Evolutionary conservation across 2,797 vertebrate genomes (phyloP).

Genomic region (Melanotaenia nigrans): DNA sequence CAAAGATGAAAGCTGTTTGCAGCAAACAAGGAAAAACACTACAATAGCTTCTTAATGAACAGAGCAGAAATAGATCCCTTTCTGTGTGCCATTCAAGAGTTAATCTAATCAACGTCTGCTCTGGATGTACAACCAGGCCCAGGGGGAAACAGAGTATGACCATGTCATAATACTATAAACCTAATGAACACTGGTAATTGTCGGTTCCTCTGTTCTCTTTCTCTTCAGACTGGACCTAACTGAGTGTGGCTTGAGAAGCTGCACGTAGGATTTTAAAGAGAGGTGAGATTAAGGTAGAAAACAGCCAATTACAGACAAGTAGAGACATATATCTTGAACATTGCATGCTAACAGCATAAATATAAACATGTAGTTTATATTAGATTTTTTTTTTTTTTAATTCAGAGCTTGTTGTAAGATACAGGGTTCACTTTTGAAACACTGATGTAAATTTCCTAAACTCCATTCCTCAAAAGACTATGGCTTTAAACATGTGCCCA

Average conservation of each 20-base stretch:
- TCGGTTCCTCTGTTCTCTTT: slow-evolving; percentile 52
- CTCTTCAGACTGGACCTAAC: slow-evolving; percentile 43
- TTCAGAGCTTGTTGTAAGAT: neutral
- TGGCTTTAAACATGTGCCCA: slow-evolving; percentile 15
- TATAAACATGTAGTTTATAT: neutral
- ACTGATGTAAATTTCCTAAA: slow-evolving; percentile 16
- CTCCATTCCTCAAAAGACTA: slow-evolving; percentile 25
- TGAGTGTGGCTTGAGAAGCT: slow-evolving; percentile 39
- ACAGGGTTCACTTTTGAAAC: neutral
- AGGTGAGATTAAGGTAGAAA: slow-evolving; percentile 19
- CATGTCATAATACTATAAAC: slow-evolving; percentile 43
- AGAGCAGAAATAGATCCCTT: slow-evolving; percentile 34
- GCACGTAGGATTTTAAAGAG: slow-evolving; percentile 11
- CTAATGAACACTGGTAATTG: slow-evolving; percentile 72
- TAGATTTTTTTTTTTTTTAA: neutral
- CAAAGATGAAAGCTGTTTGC: slow-evolving; percentile 34
- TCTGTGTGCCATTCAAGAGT: slow-evolving; percentile 32
- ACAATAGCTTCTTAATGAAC: slow-evolving; percentile 31
- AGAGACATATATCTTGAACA: neutral
- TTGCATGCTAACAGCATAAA: neutral
- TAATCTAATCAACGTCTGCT: slow-evolving; percentile 51
- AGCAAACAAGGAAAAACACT: slow-evolving; percentile 31
- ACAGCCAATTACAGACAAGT: slow-evolving; percentile 11
- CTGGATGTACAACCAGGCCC: slow-evolving; percentile 35
- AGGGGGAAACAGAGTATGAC: slow-evolving; percentile 45